Evolutionary conservation across 53 echinoderm and acorn worm genomes (phyloP), one percentile per base, ranked within the genome.

Genomic region (Stichopus horrens): DNA sequence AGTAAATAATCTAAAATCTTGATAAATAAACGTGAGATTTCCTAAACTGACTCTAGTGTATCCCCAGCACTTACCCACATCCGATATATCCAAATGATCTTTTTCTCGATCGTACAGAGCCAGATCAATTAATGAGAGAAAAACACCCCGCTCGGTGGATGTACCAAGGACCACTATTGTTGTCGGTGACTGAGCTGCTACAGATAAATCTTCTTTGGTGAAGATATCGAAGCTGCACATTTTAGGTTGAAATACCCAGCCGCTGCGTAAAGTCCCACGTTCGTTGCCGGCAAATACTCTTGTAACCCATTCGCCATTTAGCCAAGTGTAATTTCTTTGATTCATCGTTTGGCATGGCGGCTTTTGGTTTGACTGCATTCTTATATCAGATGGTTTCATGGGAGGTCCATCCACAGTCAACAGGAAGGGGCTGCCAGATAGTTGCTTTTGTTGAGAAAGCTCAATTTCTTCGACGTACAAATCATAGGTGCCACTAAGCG

Each of bases 11-110:
- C 66, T 55, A 11, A 83, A 83, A 63, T 83, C 83, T 63, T 83
- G 83, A 60, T 83, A 83, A 60, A 58, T 60, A 51, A 83, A 58
- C 8, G 58, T n/a, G 8, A 83, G 9, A 13, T 60, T 83, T 60
- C 65, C 65, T 8, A 83, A 58, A 7, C 51, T 55, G 11, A 83
- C 58, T 60, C 57, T 7, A 7, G 51, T 51, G 37, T 59, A 83
- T 22, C 83, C 83, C 83, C 83, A 83, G 37, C 83, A 83, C 51
- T 83, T 83, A 10, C 37, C 58, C 6, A 83, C 51, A 60, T 83
- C 83, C 7, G 83, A 83, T 22, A 22, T 5, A 21, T 54, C n/a
- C 37, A 83, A 63, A 23, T 83, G 8, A 8, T 1, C 6, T 21
- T 83, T 65, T 5, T 83, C 83, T 5, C 60, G 16, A 58, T 13